These are phyloP conservation scores for Ciconia maguari DNA, from an alignment of 2,113 vertebrate genomes.

Conservation along the genomic window DNA sequence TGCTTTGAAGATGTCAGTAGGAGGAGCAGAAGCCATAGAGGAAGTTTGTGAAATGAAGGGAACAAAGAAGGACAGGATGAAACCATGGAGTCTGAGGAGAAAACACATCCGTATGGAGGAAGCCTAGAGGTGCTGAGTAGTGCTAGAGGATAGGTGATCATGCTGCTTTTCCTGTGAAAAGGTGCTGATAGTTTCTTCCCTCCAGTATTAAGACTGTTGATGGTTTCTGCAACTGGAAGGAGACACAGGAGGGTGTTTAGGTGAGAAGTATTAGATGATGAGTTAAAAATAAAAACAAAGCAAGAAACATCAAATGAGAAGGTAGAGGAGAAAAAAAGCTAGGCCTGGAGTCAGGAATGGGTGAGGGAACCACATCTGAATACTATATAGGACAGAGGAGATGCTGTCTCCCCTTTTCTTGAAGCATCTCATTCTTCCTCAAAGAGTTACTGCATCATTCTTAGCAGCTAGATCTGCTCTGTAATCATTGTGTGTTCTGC, in stretches of 20 bases:
- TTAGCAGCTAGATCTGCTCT: neutral
- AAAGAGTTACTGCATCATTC: neutral
- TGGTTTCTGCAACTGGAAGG: neutral
- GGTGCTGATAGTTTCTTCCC: neutral
- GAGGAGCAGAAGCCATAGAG: neutral
- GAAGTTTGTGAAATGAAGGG: neutral
- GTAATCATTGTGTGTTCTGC: neutral
- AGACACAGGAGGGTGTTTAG: neutral
- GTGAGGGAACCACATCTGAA: neutral
- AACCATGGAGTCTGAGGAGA: neutral
- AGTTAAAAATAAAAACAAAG: neutral
- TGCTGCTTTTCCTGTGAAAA: neutral
- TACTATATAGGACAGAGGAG: neutral
- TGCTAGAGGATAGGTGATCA: neutral
- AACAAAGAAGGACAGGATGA: neutral
- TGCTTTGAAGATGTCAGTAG: neutral
- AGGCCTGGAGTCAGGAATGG: neutral
- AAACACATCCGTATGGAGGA: neutral
- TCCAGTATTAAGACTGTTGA: neutral
- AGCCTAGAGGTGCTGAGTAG: neutral
- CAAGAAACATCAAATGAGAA: neutral
- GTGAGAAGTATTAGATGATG: neutral
- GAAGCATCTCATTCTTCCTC: neutral
- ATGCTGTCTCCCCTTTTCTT: neutral
- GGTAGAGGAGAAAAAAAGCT: neutral